phyloP scores from a whole-genome alignment of 2,797 vertebrate genomes.

The Phrynocephalus guinanensis region DNA sequence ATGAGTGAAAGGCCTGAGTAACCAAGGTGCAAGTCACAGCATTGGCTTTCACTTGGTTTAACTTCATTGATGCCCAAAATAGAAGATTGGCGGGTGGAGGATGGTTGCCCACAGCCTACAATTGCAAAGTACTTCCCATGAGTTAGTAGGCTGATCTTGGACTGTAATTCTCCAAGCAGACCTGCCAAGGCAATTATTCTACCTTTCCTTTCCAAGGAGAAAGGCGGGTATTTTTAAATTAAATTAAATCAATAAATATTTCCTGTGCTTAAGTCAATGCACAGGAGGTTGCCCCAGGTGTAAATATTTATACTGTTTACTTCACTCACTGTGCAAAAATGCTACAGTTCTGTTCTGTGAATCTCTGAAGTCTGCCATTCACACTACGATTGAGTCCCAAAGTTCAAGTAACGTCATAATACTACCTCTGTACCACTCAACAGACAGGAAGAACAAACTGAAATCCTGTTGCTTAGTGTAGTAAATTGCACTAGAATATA shows the following conservation, averaged over 20 bases:
- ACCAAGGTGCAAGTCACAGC: neutral
- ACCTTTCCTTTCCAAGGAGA: no score
- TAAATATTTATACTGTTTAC: neutral
- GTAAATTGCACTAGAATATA: no score
- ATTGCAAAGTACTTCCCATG: no score
- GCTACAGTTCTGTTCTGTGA: neutral
- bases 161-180: no score
- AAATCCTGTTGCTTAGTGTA: no score
- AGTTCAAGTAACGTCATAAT: neutral
- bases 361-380: neutral
- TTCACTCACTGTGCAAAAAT: neutral
- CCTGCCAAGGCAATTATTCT: no score
- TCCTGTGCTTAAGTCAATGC: neutral
- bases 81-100: neutral
- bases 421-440: neutral
- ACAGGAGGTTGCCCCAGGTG: neutral
- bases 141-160: neutral
- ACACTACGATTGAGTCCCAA: neutral
- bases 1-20: neutral
- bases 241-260: neutral
- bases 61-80: neutral
- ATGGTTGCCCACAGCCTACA: neutral
- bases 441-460: neutral
- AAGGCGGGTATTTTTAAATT: no score
- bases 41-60: neutral